Base-by-base conservation (phyloP, 2,113 vertebrate species). In the Neodon shergylaensis region DNA sequence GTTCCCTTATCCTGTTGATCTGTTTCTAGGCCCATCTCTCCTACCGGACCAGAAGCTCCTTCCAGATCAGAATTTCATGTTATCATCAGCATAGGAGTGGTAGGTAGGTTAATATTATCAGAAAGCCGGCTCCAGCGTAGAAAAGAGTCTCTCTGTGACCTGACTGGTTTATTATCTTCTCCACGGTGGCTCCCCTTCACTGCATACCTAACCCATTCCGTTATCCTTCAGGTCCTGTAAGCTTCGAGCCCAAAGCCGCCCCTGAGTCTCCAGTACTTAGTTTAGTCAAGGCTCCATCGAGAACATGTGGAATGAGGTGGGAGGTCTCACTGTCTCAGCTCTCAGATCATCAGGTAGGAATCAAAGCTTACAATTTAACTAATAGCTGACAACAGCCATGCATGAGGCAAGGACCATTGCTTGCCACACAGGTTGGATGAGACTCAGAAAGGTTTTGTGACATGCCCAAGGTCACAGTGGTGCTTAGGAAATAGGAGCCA, bases 331-430 rank as follows among this genome's bases (percentile, higher is more conserved):
- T 31, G 63, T 82, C 88, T 76, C 73, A 76, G 47, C 26, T 52
- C 58, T 36, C 33, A 52, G 88, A 88, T n/a, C 49, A 68, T 3
- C 21, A 26, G 36, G 31, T 65, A 54, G 3, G 28, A 13, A 2
- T 49, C 26, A 26, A 72, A 63, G 28, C 44, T n/a, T 58, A 63
- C 47, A 72, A 16, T 36, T 88, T 44, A 47, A 63, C 54, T 44
- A 47, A 54, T 26, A 49, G 39, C 11, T 1, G 0, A 65, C 28
- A 8, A n/a, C 66, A 44, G 36, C 16, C 16, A 6, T 0, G 0
- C 47, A n/a, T 7, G 3, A 36, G 63, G 47, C 49, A 42, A 77
- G 49, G 39, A 36, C 31, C 54, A 9, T 21, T 39, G 17, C 49
- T 31, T 3, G 16, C 8, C 39, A 33, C 31, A 3, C 1, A 16